A percentile compares a stretch with the other conserved stretches of the same genome.
phyloP scores from a whole-genome alignment of 2,888 invertebrate species.

The Ectemnius cavifrons region DNA sequence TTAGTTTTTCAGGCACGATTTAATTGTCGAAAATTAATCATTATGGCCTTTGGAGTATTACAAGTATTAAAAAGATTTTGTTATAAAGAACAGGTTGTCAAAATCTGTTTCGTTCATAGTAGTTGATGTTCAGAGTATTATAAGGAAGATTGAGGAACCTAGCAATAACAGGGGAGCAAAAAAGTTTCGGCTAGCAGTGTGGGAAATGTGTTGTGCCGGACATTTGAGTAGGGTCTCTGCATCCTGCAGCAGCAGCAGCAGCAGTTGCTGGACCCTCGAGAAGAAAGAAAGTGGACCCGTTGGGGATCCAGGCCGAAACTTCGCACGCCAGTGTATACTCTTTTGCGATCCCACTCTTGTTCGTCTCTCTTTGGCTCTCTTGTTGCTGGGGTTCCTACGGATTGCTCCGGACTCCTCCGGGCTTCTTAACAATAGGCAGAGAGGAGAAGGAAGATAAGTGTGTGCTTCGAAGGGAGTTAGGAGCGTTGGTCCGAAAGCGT shows the following conservation, averaged over 20 bases:
- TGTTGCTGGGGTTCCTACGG: not conserved
- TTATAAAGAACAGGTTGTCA: too few species aligned
- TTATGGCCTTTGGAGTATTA: too few species aligned
- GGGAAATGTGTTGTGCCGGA: not conserved
- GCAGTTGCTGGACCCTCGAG: conserved; percentile 46
- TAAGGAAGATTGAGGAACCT: too few species aligned
- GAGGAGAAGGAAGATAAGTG: not conserved
- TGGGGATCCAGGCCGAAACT: conserved; percentile 66
- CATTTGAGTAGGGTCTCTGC: conserved; percentile 16
- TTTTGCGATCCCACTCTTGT: conserved; percentile 44
- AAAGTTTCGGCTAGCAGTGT: too few species aligned
- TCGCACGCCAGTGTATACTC: conserved; percentile 51
- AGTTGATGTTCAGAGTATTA: too few species aligned
- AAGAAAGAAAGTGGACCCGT: conserved; percentile 67
- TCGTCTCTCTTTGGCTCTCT: conserved; percentile 15
- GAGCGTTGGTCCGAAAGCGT: conserved; percentile 34
- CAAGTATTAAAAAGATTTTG: too few species aligned
- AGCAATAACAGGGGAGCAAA: too few species aligned
- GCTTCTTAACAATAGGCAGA: not conserved
- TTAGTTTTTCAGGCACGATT: too few species aligned
- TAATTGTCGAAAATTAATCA: too few species aligned
- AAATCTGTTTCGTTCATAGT: too few species aligned
- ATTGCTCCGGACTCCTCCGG: not conserved
- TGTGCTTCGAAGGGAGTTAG: not conserved
- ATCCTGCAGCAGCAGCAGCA: conserved; percentile 26